A percentile compares a stretch with the other conserved stretches of the same genome.
These are phyloP conservation scores for Agrypnus murinus DNA, from an alignment of 2,888 invertebrate species.

Conservation along the genomic window DNA sequence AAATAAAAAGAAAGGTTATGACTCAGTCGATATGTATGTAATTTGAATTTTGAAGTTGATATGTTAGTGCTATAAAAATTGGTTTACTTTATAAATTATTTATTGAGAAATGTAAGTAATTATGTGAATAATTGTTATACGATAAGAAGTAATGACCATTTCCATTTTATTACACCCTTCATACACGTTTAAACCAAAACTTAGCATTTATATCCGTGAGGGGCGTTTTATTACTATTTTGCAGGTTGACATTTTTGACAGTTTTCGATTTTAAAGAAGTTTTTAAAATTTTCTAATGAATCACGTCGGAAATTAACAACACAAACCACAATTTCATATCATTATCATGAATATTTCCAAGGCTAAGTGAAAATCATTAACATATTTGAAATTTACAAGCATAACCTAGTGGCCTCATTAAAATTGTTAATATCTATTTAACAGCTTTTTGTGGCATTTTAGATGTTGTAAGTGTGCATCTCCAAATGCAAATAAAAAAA, in stretches of 20 bases:
- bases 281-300: slow-evolving; percentile 29
- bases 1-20: no score
- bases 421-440: slow-evolving; percentile 16
- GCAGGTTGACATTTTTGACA: slow-evolving; percentile 56
- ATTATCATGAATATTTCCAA: not conserved
- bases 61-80: slow-evolving; percentile 19
- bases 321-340: not conserved
- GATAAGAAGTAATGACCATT: no score
- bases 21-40: slow-evolving; percentile 17
- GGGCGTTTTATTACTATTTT: slow-evolving; percentile 41
- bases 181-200: no score
- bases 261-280: slow-evolving; percentile 47
- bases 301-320: slow-evolving; percentile 15
- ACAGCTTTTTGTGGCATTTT: slow-evolving; percentile 12
- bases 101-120: slow-evolving; percentile 11
- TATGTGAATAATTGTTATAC: not conserved
- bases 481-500: slow-evolving; percentile 22
- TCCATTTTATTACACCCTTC: no score
- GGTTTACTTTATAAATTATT: slow-evolving; percentile 6
- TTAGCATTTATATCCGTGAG: not conserved
- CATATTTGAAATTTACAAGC: not conserved
- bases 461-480: slow-evolving; percentile 18
- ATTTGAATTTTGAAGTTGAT: slow-evolving; percentile 29
- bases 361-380: not conserved
- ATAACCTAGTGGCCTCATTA: slow-evolving; percentile 37